These are phyloP conservation scores for Pterophyllum scalare DNA, from an alignment of 2,113 vertebrate genomes.

Conservation along the genomic window DNA sequence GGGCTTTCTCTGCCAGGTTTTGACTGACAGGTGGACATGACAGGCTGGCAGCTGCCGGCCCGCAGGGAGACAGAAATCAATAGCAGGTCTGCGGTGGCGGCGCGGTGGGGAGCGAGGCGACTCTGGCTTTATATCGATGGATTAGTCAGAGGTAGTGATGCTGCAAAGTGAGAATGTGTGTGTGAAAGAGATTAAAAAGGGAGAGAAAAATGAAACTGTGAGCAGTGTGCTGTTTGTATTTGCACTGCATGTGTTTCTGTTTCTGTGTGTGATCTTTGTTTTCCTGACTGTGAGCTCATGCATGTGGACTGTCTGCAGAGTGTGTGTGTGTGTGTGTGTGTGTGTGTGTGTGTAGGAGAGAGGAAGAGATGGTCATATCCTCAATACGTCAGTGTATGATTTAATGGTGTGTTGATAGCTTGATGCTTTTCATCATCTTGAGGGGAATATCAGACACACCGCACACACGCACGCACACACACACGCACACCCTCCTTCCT, in stretches of 20 bases:
- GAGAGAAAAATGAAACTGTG: background rate
- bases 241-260: background rate
- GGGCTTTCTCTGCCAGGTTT: constrained; percentile 3
- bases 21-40: constrained; percentile 76
- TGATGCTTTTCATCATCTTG: constrained; percentile 66
- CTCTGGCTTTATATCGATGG: constrained; percentile 64
- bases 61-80: constrained; percentile 72
- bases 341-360: background rate
- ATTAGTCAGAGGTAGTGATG: constrained; percentile 57
- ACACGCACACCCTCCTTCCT: too few relatives aligned
- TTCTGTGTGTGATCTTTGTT: background rate
- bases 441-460: constrained; percentile 55
- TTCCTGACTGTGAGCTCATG: constrained; percentile 8
- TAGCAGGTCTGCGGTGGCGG: constrained; percentile 54
- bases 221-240: background rate
- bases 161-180: background rate
- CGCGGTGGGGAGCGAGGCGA: constrained; percentile 45
- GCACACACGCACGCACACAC: background rate
- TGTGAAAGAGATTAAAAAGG: background rate
- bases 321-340: constrained; percentile 12
- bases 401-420: constrained; percentile 56
- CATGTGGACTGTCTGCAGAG: constrained; percentile 14
- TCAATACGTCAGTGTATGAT: constrained; percentile 59
- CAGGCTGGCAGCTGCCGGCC: constrained; percentile 66
- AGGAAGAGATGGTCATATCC: constrained; percentile 33